Base-by-base conservation (phyloP, 2,113 vertebrate species). In the Spilogale gracilis region DNA sequence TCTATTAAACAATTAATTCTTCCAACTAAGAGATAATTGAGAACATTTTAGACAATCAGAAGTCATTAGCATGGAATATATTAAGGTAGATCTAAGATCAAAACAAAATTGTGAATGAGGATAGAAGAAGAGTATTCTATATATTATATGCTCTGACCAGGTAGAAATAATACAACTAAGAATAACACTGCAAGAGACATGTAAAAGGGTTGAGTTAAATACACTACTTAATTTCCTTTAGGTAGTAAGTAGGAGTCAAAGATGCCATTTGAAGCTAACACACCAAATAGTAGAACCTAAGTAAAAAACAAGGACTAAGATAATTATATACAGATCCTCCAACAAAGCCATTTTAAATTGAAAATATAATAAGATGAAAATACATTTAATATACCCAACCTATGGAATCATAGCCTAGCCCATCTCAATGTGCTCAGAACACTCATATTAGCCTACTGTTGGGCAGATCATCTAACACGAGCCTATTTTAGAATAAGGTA, bases 1-100 rank as follows among this genome's bases (percentile, higher is more conserved):
- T 81, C 63, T 96, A 63, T 71, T 91, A 45, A 81, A 93, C 56
- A n/a, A 91, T 60, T 21, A 96, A 86, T 95, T 93, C 73, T 45
- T 89, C 60, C 48, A 93, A 73, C 7, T 52, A 84, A 95, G 67
- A 98, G 30, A 69, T 74, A 30, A 65, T 1, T 83, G 48, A 60
- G 63, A 91, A 86, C 4, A 83, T 23, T 94, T 78, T 56, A 91
- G 81, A 60, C 84, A 85, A 50, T 45, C 3, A 38, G 13, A 56
- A 43, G 20, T 86, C 61, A 30, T 87, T 78, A 74, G 79, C 13
- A 82, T 11, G 21, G 50, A 86, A 54, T 43, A 71, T 79, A 56
- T 45, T 48, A 27, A 13, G 76, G 9, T 43, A 83, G 63, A 14
- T 25, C 21, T 73, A 91, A 95, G 32, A 38, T 27, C 60, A 50